A percentile compares a stretch with the other conserved stretches of the same genome.
Conservation (phyloP, 64 coral and sea anemone species). For the Montipora capricornis region DNA sequence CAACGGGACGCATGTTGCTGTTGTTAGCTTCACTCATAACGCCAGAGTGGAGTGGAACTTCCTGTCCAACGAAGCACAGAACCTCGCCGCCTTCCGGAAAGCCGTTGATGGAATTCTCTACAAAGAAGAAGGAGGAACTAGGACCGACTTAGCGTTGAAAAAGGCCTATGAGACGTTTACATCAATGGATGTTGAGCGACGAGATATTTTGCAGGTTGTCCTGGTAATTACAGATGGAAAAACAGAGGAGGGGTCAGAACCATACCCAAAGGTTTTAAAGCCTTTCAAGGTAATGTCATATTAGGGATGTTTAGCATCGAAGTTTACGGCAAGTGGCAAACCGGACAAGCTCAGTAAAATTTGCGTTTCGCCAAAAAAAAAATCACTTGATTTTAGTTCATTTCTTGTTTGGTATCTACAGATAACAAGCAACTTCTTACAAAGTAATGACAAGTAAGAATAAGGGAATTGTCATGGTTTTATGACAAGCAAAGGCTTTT, state of each 20-base stretch:
- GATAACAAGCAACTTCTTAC: too few species aligned
- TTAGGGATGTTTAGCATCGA: too few species aligned
- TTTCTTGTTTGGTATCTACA: too few species aligned
- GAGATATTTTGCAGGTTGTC: background rate
- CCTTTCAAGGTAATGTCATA: conserved; percentile 6
- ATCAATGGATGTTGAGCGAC: background rate
- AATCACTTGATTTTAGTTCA: too few species aligned
- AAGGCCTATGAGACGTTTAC: too few species aligned
- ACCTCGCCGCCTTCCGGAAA: background rate
- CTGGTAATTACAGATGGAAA: conserved; percentile 64
- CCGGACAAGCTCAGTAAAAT: too few species aligned
- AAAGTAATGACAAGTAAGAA: too few species aligned
- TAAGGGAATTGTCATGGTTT: too few species aligned
- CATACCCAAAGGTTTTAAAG: background rate
- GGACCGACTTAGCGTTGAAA: conserved; percentile 27
- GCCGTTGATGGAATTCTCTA: background rate
- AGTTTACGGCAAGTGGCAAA: too few species aligned
- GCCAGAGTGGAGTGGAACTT: conserved; percentile 26
- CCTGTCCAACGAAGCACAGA: background rate
- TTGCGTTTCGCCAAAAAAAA: too few species aligned
- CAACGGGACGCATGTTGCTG: conserved; percentile 12
- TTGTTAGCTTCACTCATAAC: conserved; percentile 45
- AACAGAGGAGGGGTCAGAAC: background rate
- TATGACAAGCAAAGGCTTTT: too few species aligned
- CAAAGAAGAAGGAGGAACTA: conserved; percentile 37